Evolutionary conservation across 2,113 vertebrate species (phyloP), one percentile per base, ranked within the genome.

Genomic region (Erythrolamprus reginae): DNA sequence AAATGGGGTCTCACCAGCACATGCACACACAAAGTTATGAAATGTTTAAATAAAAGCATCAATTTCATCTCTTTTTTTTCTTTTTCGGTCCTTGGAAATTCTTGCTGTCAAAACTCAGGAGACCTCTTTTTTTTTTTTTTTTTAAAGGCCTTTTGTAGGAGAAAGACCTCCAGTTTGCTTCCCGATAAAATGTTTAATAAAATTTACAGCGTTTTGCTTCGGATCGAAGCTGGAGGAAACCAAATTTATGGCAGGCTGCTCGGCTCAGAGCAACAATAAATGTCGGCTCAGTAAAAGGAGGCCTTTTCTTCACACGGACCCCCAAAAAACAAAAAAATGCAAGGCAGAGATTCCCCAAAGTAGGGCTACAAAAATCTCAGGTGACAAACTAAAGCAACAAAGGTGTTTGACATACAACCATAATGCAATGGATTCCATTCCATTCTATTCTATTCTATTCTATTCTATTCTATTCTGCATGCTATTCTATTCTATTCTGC

Each of bases 181-280:
- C 93, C 93, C 70, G 89, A 90, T 92, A 93, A 95, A 95, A 93
- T 89, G 82, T 92, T 94, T 93, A 93, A 94, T 93, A 94, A 94
- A 92, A 96, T 95, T 93, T 93, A 95, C 84, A 94, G 70, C 77
- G 42, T 92, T 94, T 94, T 95, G 70, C 85, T 94, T 94, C 94
- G 89, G 93, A 94, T 94, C 92, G 89, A 96, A 94, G 47, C 89
- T 92, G 90, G 89, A 94, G 65, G 87, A 95, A 90, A 84, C 82
- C 90, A 90, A 88, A 95, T 95, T 96, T 95, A 95, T 92, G 91
- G 84, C 0, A 52, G n/a, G 77, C 86, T 92, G 50, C 83, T 94
- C 90, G 84, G 86, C 94, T 95, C 95, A 94, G 91, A 92, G 93
- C 86, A 94, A 93, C 94, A 94, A 94, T 94, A 95, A 94, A 95